Conservation (phyloP, 1,140 invertebrate genomes). For the Oedothorax gibbosus region DNA sequence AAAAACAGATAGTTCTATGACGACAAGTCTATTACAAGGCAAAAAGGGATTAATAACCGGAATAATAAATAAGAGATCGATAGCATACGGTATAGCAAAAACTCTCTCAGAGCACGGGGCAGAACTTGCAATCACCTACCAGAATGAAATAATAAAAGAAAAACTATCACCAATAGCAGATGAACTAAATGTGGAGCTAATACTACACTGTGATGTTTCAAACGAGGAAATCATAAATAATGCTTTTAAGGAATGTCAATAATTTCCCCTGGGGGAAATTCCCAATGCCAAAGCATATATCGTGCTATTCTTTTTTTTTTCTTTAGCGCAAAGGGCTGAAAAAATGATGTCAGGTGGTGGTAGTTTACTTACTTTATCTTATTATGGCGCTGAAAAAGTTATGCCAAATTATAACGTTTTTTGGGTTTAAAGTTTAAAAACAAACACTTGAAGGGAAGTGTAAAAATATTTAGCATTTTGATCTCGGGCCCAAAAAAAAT, state of each 20-base stretch:
- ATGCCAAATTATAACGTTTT: slow-evolving; percentile 8
- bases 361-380: slow-evolving; percentile 1
- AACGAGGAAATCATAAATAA: slow-evolving; percentile 1
- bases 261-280: not conserved
- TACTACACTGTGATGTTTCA: slow-evolving; percentile 5
- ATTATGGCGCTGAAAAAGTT: slow-evolving; percentile 8
- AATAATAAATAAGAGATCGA: slow-evolving; percentile 9
- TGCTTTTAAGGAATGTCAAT: slow-evolving; percentile 1
- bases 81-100: slow-evolving; percentile 8
- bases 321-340: slow-evolving; percentile 1
- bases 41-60: slow-evolving; percentile 1
- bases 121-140: slow-evolving; percentile 7
- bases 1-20: too few relatives aligned
- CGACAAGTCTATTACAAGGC: slow-evolving; percentile 8
- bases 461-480: slow-evolving; percentile 2
- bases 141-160: slow-evolving; percentile 9
- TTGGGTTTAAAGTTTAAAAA: slow-evolving; percentile 1
- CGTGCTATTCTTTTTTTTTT: slow-evolving; percentile 1
- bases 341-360: slow-evolving; percentile 3
- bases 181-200: slow-evolving; percentile 6
- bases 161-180: slow-evolving; percentile 8
- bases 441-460: not conserved
- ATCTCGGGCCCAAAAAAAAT: not conserved
- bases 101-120: slow-evolving; percentile 6
- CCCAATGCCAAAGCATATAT: slow-evolving; percentile 2